Evolutionary conservation across 2,797 vertebrate genomes (phyloP).

Genomic region (Cyprinella venusta): DNA sequence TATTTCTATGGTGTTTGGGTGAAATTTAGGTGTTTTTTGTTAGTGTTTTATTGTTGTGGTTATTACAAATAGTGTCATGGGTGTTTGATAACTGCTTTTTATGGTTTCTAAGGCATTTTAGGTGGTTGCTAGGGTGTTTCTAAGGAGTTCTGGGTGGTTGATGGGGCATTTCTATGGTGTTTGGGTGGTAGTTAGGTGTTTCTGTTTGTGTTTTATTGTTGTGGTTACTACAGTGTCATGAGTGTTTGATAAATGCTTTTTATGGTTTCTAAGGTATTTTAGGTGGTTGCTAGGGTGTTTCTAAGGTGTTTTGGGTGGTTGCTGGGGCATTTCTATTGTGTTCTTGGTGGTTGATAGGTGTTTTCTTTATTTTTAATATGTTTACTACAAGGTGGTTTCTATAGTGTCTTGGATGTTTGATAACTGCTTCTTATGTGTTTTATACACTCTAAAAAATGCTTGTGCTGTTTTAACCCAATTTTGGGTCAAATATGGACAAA

Average conservation of each 20-base stretch:
- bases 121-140: neutral
- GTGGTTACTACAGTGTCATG: neutral
- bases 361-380: neutral
- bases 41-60: too few relatives aligned
- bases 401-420: neutral
- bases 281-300: neutral
- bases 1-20: neutral
- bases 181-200: neutral
- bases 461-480: too few relatives aligned
- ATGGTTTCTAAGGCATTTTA: neutral
- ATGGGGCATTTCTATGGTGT: neutral
- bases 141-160: neutral
- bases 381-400: neutral
- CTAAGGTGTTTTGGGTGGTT: neutral
- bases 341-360: neutral
- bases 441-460: too few relatives aligned
- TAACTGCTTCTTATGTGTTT: neutral
- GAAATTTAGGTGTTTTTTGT: neutral
- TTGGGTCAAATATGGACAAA: too few relatives aligned
- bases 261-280: neutral
- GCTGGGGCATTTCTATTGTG: neutral
- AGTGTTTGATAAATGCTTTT: neutral
- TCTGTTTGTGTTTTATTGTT: neutral
- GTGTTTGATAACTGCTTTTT: neutral
- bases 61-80: neutral